Percentiles rank a stretch among this genome's conserved stretches.
These are phyloP conservation scores for Tortricodes alternella DNA, from an alignment of 2,888 invertebrate species.

Conservation along the genomic window DNA sequence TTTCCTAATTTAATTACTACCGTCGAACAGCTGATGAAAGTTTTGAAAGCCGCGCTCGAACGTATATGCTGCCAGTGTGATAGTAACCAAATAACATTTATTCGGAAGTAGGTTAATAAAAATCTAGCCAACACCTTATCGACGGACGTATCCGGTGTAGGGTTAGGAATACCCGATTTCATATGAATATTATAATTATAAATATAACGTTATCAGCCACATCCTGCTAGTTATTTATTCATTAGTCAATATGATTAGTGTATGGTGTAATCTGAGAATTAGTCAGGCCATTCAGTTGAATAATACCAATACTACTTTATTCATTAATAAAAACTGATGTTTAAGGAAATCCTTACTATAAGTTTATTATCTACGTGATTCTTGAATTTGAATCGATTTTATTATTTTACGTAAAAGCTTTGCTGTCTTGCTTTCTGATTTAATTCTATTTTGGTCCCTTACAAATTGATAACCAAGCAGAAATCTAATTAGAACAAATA, in stretches of 20 bases:
- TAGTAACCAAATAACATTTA: no score
- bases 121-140: slow-evolving; percentile 15
- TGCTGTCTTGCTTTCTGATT: no score
- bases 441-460: no score
- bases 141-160: slow-evolving; percentile 51
- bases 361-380: no score
- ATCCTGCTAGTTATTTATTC: slow-evolving; percentile 62
- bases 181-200: slow-evolving; percentile 42
- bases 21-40: background rate
- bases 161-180: slow-evolving; percentile 44
- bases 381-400: no score
- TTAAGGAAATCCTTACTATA: slow-evolving; percentile 14
- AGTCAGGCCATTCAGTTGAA: slow-evolving; percentile 37
- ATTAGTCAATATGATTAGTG: slow-evolving; percentile 57
- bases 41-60: no score
- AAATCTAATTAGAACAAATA: background rate
- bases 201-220: slow-evolving; percentile 52
- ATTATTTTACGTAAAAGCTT: no score
- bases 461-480: background rate
- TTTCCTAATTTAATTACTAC: background rate
- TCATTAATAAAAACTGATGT: slow-evolving; percentile 12
- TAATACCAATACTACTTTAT: slow-evolving; percentile 8
- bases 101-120: background rate
- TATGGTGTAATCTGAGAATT: slow-evolving; percentile 38
- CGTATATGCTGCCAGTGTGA: no score